phyloP scores from a whole-genome alignment of 35 echinoderm and acorn worm species.

The Hemicentrotus pulcherrimus region DNA sequence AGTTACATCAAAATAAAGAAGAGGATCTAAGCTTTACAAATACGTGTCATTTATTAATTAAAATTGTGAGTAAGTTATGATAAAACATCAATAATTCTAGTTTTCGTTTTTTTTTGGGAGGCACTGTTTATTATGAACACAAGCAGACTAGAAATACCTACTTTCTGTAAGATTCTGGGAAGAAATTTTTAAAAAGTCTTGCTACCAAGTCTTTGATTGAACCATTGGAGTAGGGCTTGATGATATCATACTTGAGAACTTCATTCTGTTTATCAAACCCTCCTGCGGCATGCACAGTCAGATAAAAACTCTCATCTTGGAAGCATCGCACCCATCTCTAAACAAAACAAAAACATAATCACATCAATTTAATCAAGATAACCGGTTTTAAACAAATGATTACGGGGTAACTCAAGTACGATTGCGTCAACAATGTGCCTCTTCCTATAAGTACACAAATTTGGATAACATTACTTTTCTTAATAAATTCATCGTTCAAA shows the following conservation, averaged over 20 bases:
- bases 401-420: too few relatives aligned
- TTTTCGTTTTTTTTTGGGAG: too few relatives aligned
- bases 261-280: constrained; percentile 13
- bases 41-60: too few relatives aligned
- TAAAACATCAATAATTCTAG: too few relatives aligned
- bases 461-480: too few relatives aligned
- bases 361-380: background rate
- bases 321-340: constrained; percentile 31
- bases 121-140: too few relatives aligned
- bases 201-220: constrained; percentile 18
- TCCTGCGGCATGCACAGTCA: background rate
- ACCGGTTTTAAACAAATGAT: background rate
- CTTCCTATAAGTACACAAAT: too few relatives aligned
- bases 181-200: background rate
- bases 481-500: too few relatives aligned
- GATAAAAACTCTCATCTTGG: constrained; percentile 23
- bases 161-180: constrained; percentile 20
- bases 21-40: too few relatives aligned
- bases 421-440: too few relatives aligned
- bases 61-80: too few relatives aligned
- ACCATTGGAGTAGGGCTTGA: background rate
- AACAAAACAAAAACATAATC: background rate
- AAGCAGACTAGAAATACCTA: background rate
- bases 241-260: constrained; percentile 6
- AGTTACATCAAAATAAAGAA: too few relatives aligned